These are phyloP conservation scores for Polydrusus pterygomalis DNA, from an alignment of 2,888 invertebrate genomes.

Conservation along the genomic window DNA sequence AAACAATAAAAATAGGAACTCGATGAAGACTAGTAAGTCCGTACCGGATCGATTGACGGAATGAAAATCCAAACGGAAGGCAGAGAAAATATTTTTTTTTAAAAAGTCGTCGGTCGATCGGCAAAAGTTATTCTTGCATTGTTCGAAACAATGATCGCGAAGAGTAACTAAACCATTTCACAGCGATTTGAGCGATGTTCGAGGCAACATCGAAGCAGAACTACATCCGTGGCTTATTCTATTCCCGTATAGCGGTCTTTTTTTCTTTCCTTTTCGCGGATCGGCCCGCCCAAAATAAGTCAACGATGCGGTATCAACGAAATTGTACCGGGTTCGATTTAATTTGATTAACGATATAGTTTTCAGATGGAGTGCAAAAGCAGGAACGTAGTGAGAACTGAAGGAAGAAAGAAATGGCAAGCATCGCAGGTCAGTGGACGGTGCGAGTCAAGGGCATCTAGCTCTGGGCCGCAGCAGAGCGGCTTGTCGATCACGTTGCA, in stretches of 20 bases:
- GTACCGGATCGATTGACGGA: conserved; percentile 37
- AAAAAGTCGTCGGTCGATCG: conserved; percentile 25
- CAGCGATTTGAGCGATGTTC: conserved; percentile 37
- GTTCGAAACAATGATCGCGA: conserved; percentile 40
- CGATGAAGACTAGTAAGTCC: conserved; percentile 43
- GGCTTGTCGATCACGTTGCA: conserved; percentile 66
- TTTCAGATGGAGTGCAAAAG: conserved; percentile 54
- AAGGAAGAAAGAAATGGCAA: conserved; percentile 57
- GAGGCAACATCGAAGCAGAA: conserved; percentile 40
- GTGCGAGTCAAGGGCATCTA: conserved; percentile 70
- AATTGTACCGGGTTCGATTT: conserved; percentile 53
- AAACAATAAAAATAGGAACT: conserved; percentile 49
- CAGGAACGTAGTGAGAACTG: conserved; percentile 50
- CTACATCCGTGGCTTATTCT: conserved; percentile 48
- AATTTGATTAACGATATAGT: conserved; percentile 55
- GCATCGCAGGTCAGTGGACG: conserved; percentile 70
- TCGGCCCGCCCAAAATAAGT: conserved; percentile 48
- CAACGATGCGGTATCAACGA: conserved; percentile 51
- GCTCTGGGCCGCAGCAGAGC: conserved; percentile 62
- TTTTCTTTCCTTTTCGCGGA: conserved; percentile 47
- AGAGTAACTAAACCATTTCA: conserved; percentile 49
- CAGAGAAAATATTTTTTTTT: neutral
- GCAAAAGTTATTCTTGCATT: conserved; percentile 43
- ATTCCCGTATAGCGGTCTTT: conserved; percentile 48
- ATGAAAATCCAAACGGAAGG: conserved; percentile 35